Base-by-base conservation (phyloP, 2,888 invertebrate species). In the Diplazon laetatorius region DNA sequence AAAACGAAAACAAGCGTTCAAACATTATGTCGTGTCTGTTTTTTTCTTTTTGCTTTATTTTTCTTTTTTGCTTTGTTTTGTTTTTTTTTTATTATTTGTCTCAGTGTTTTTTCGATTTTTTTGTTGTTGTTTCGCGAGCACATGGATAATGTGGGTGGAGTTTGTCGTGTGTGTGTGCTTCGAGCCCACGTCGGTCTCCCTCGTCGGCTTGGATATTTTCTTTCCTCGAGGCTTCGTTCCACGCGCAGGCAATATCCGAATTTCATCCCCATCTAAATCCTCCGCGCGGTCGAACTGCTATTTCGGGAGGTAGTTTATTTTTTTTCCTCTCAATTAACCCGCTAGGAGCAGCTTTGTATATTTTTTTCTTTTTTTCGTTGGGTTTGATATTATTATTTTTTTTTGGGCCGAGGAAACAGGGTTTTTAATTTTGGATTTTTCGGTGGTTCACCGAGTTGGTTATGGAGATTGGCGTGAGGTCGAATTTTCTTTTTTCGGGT, bases 1-100 rank as follows among this genome's bases (percentile, higher is more conserved):
- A 60, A 62, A 69, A 46, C 48, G 60, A 68, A 77, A 77, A 77
- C 59, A 68, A 59, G 16, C 57, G 59, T 75, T 57, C 65, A 65
- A 68, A 55, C 52, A 70, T 55, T 55, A 44, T 62, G 30, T 66
- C 14, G 18, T 39, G 35, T 12, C 10, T 6, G 9, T 22, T 52
- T 22, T 14, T 48, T 52, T 52, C 12, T 20, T n/a, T 30, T 25
- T 50, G 48, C 20, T 39, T 60, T 48, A n/a, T 46, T 35, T 30
- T 30, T 10, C 16, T 16, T 25, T 20, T 12, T 1, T 18, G 10
- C n/a, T 48, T 25, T 68, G 46, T 57, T 52, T 42, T 30, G 12
- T 18, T 10, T 57, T 57, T 57, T 52, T 22, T 14, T 48, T 52
- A 22, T 25, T 20, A 3, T 30, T 25, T 50, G 48, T 37, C 22